A percentile compares a stretch with the other conserved stretches of the same genome.
phyloP scores from a whole-genome alignment of 37 sponge, comb jelly and placozoan genomes.

The Axinella damicornis region DNA sequence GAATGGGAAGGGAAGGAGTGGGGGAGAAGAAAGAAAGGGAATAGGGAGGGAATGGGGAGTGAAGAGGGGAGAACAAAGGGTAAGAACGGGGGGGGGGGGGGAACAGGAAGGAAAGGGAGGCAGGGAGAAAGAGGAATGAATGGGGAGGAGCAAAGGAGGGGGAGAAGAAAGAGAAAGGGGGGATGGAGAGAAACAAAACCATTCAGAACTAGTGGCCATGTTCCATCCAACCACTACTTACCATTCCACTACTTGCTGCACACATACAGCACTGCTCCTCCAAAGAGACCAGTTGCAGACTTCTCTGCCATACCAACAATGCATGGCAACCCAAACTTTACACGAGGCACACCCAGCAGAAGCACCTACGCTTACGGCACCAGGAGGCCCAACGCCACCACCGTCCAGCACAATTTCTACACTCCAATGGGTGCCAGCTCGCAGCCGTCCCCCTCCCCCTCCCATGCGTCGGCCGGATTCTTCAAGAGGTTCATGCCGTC shows the following conservation, averaged over 20 bases:
- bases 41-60: too few species aligned
- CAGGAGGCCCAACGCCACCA: constrained; percentile 38
- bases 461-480: constrained; percentile 30
- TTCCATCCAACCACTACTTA: not conserved
- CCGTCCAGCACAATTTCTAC: constrained; percentile 4
- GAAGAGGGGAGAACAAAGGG: too few species aligned
- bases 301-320: constrained; percentile 36
- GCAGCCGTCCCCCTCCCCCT: constrained; percentile 11
- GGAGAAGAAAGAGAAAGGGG: too few species aligned
- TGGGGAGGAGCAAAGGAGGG: too few species aligned
- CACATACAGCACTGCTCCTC: constrained; percentile 71
- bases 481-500: constrained; percentile 73
- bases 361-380: constrained; percentile 77
- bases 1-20: too few species aligned
- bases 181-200: too few species aligned
- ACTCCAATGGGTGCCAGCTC: constrained; percentile 21
- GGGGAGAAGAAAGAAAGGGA: too few species aligned
- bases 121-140: too few species aligned
- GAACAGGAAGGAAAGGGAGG: too few species aligned
- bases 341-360: constrained; percentile 40
- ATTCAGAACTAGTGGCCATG: not conserved
- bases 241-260: constrained; percentile 11
- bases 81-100: too few species aligned
- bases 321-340: constrained; percentile 43
- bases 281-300: constrained; percentile 17